Percentiles rank a stretch among this genome's conserved stretches.
These are phyloP conservation scores for Euleptes europaea DNA, from an alignment of 2,113 vertebrate species.

Conservation along the genomic window DNA sequence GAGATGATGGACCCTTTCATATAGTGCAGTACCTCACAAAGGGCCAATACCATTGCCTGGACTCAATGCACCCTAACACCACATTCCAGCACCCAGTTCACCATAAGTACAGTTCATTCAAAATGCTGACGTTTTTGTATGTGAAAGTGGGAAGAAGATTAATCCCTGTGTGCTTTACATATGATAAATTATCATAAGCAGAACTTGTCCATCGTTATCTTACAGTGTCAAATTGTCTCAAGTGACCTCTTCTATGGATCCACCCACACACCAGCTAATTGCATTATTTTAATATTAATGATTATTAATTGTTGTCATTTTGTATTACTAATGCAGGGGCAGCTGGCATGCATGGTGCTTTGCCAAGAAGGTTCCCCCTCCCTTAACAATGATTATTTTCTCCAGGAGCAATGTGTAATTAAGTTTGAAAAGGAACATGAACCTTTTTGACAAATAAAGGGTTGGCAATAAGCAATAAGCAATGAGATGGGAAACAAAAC, in stretches of 20 bases:
- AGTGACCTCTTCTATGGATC: constrained; percentile 46
- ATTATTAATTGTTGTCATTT: constrained; percentile 64
- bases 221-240: constrained; percentile 47
- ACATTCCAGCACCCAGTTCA: neutral
- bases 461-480: constrained; percentile 8
- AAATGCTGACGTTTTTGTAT: neutral
- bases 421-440: constrained; percentile 57
- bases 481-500: neutral
- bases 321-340: constrained; percentile 64
- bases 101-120: neutral
- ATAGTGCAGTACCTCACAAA: neutral
- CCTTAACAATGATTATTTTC: constrained; percentile 58
- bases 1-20: neutral
- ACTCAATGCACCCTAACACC: neutral
- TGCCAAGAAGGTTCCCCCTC: constrained; percentile 55
- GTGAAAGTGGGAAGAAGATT: neutral
- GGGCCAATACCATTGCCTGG: too few relatives aligned
- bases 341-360: constrained; percentile 58
- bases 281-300: constrained; percentile 69
- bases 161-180: neutral
- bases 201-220: constrained; percentile 25
- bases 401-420: constrained; percentile 35
- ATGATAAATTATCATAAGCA: neutral
- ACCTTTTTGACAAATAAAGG: neutral
- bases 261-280: constrained; percentile 45